A percentile compares a stretch with the other conserved stretches of the same genome.
Conservation (phyloP, 2,888 invertebrate genomes). For the Mesorhabditis sp. region DNA sequence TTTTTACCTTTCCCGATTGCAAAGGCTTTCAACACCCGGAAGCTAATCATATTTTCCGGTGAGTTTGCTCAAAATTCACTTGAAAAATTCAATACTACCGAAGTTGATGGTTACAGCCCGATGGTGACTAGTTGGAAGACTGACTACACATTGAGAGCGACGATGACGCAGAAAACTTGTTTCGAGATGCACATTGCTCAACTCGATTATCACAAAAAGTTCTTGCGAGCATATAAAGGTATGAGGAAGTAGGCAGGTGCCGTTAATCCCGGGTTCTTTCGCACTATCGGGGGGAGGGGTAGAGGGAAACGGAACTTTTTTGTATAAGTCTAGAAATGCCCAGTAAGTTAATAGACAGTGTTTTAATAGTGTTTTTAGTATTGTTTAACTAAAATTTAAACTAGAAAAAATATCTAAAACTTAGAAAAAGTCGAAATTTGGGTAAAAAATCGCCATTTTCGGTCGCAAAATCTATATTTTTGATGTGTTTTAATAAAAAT, state of each 20-base stretch:
- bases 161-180: background rate
- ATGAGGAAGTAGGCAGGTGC: background rate
- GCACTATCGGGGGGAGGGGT: too few species aligned
- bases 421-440: too few species aligned
- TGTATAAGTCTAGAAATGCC: too few species aligned
- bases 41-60: conserved; percentile 1
- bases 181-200: conserved; percentile 2
- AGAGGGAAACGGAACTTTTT: too few species aligned
- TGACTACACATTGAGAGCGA: background rate
- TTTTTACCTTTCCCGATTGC: background rate
- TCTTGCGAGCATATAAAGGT: background rate
- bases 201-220: conserved; percentile 3
- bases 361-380: too few species aligned
- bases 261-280: too few species aligned
- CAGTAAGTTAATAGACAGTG: too few species aligned
- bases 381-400: too few species aligned
- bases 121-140: background rate
- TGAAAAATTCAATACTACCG: background rate
- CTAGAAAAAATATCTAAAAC: too few species aligned
- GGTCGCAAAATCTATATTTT: too few species aligned
- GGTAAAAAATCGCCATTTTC: too few species aligned
- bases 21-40: background rate
- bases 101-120: conserved; percentile 3
- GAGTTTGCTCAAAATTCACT: background rate
- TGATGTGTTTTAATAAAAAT: too few species aligned